Base-by-base conservation (phyloP, 1,140 invertebrate species). In the Phymastichus coffea region DNA sequence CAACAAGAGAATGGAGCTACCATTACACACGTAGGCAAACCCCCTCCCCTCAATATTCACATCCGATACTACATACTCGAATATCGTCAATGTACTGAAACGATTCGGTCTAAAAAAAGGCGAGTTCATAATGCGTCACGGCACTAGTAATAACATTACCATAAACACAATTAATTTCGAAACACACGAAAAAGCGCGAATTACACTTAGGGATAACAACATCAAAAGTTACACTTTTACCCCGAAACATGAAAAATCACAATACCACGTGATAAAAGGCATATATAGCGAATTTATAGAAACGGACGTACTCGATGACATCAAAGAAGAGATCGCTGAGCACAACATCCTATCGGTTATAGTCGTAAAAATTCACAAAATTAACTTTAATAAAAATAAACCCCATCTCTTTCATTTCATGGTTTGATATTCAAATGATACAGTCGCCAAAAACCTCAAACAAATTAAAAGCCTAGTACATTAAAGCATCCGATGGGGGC, bases 401-500 rank as follows among this genome's bases (percentile, higher is more conserved):
- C 15, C 19, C 12, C 10, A 4, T n/a, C 22, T 22, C 46, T n/a
- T n/a, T 30, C 43, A 1, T 19, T 47, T 1, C 30, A 37, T n/a
- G n/a, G n/a, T n/a, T n/a, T n/a, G n/a, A 19, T 2, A 35, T 8
- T 25, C 28, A 2, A 2, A 22, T 15, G 30, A 56, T 2, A 56
- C 28, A 15, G 26, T 15, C 12, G 10, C 15, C 0, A 25, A 35
- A 23, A 35, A 22, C 7, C 7, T 56, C 0, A 56, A 25, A 3
- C 25, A 47, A n/a, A 12, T 23, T 8, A 56, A 12, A 37, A 9
- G 2, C 2, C 1, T 56, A 1, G 30, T 28, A 0, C 47, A 58
- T 12, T 61, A 61, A 53, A 46, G 38, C 30, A 37, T 63, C 1
- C 3, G 20, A 12, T 66, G 64, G 64, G 54, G 63, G n/a, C 20